Conservation (phyloP, 2,113 vertebrate species). For the Aspiorhynchus laticeps region DNA sequence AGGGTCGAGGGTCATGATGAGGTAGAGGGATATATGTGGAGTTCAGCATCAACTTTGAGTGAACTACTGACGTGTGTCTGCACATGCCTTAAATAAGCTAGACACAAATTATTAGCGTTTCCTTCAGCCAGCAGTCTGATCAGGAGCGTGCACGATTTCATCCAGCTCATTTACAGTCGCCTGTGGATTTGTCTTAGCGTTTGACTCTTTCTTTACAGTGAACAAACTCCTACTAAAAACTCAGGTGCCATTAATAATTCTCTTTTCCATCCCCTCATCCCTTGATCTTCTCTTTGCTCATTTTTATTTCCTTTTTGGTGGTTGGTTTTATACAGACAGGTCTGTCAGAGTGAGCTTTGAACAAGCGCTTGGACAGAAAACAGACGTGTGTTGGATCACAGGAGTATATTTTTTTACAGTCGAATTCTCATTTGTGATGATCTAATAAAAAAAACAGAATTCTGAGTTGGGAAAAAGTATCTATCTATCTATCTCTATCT, state of each 20-base stretch:
- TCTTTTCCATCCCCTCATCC: background rate
- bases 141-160: background rate
- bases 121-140: slow-evolving; percentile 54
- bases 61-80: slow-evolving; percentile 61
- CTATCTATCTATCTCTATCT: too few relatives aligned
- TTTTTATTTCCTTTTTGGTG: slow-evolving; percentile 9
- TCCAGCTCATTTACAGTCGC: background rate
- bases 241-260: slow-evolving; percentile 33
- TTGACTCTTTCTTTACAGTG: slow-evolving; percentile 1
- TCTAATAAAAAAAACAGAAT: background rate
- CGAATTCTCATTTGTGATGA: background rate
- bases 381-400: slow-evolving; percentile 19
- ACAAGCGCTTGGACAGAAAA: slow-evolving; percentile 14
- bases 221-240: background rate
- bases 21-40: slow-evolving; percentile 54
- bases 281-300: slow-evolving; percentile 31
- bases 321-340: background rate
- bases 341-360: slow-evolving; percentile 7
- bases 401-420: background rate
- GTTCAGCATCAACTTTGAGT: slow-evolving; percentile 69
- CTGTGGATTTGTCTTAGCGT: background rate
- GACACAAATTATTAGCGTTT: slow-evolving; percentile 73
- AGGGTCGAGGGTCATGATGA: slow-evolving; percentile 68
- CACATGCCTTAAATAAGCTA: slow-evolving; percentile 22
- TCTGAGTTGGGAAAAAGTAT: too few relatives aligned